Base-by-base conservation (phyloP, 1,140 invertebrate species). In the Penaeus indicus region DNA sequence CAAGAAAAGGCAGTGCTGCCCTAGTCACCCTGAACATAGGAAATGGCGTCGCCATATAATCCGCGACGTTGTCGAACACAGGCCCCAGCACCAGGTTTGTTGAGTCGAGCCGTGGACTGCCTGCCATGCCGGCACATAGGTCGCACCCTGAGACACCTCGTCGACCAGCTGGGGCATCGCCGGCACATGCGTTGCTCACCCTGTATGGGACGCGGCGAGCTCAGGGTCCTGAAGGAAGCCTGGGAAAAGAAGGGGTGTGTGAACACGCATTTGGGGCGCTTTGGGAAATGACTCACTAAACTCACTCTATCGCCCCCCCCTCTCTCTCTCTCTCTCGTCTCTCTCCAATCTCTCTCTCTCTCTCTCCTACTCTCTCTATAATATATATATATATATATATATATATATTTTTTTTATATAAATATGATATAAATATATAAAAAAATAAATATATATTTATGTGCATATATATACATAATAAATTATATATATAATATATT, bases 171-270 rank as follows among this genome's bases (percentile, higher is more conserved):
- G 86, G 18, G 32, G 16, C 54, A 77, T 60, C 21, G 77, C 27
- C 11, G 90, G 90, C 42, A 90, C 86, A n/a, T 11, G 86, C 77
- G 42, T 90, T 90, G 86, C 90, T 90, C 77, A 88, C 90, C 42
- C 88, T 21, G 77, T 85, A 90, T 0, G 90, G 90, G n/a, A 88
- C 18, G 16, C 22, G 8, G 27, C 10, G 25, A 72, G 38, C 0
- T 82, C 84, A 4, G 18, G 0, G 77, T 86, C 67, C n/a, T 60
- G 13, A 16, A 86, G 85, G 27, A 85, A 85, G 27, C 32, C 90
- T 90, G 83, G 2, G 86, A 38, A 47, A 11, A 42, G n/a, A 42
- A 7, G 22, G 13, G 47, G 47, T 10, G 47, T 10, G 47, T 3
- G 8, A 13, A 54, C 47, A 13, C n/a, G n/a, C n/a, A n/a, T n/a